Evolutionary conservation across 2,113 vertebrate genomes (phyloP).

Genomic region (Pimephales promelas): DNA sequence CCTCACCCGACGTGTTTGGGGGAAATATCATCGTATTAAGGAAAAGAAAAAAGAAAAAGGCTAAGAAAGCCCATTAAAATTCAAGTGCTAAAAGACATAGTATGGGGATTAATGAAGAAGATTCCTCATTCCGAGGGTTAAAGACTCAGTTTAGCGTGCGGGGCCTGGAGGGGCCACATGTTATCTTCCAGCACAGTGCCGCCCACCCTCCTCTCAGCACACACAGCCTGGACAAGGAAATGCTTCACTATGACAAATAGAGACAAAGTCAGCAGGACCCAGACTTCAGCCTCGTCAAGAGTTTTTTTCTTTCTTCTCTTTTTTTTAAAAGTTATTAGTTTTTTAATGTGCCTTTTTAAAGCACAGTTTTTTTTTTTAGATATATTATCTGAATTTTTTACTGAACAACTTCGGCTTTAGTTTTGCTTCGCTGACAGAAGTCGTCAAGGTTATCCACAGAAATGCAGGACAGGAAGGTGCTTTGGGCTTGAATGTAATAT

Average conservation of each 20-base stretch:
- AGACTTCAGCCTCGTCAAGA: constrained; percentile 10
- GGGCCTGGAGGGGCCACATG: constrained; percentile 28
- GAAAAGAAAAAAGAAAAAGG: constrained; percentile 62
- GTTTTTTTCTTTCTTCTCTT: neutral
- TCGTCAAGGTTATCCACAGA: constrained; percentile 64
- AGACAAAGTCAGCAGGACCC: constrained; percentile 49
- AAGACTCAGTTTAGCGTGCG: constrained; percentile 50
- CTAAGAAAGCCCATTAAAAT: constrained; percentile 79
- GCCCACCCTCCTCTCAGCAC: constrained; percentile 18
- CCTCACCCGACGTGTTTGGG: constrained; percentile 56
- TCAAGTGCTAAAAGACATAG: constrained; percentile 71
- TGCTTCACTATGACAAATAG: constrained; percentile 52
- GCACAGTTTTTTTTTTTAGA: neutral
- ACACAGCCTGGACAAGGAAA: constrained; percentile 25
- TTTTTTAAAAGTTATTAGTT: neutral
- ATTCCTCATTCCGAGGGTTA: constrained; percentile 70
- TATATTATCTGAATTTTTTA: neutral
- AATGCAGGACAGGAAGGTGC: constrained; percentile 69
- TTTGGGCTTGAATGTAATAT: constrained; percentile 68
- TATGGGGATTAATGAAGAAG: constrained; percentile 76
- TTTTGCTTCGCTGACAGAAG: constrained; percentile 29
- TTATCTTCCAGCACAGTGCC: constrained; percentile 19
- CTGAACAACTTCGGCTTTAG: constrained; percentile 5
- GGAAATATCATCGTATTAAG: constrained; percentile 48
- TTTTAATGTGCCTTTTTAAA: constrained; percentile 8